phyloP scores from a whole-genome alignment of 2,888 invertebrate genomes.

The Epinotia brunnichana region DNA sequence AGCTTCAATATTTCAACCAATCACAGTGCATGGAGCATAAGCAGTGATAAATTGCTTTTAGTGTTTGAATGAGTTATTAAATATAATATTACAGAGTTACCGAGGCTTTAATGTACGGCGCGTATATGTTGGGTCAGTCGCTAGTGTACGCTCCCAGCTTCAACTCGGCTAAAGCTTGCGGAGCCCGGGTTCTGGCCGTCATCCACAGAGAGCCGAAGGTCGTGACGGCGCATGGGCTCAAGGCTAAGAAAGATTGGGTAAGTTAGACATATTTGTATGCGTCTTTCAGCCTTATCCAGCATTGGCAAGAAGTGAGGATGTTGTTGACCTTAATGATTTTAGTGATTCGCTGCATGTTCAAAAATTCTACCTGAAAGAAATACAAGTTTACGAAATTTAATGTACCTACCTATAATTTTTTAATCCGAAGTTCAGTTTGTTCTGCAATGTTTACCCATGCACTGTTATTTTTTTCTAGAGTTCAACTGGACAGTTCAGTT shows the following conservation, averaged over 20 bases:
- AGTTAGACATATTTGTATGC: neutral
- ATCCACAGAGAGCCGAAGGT: conserved; percentile 45
- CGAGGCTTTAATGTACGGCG: conserved; percentile 86
- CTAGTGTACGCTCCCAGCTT: conserved; percentile 87
- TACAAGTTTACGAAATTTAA: no score
- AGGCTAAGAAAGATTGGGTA: conserved; percentile 46
- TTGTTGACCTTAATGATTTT: neutral
- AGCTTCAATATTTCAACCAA: no score
- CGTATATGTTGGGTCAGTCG: conserved; percentile 87
- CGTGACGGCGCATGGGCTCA: conserved; percentile 38
- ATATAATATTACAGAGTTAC: conserved; percentile 75
- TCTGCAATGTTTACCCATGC: neutral
- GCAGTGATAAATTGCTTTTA: no score
- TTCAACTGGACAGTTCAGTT: conserved; percentile 86
- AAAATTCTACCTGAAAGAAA: no score
- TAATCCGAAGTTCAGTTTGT: no score
- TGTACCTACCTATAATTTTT: no score
- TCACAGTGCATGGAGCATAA: no score
- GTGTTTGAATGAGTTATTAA: no score
- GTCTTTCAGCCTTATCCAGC: neutral
- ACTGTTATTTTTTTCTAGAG: conserved; percentile 65
- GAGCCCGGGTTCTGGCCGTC: conserved; percentile 44
- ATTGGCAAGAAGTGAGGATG: neutral
- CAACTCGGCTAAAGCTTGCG: conserved; percentile 78
- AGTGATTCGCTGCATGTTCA: neutral